Evolutionary conservation across 37 sponge, comb jelly and placozoan genomes (phyloP).

Genomic region (Oopsacas minuta): DNA sequence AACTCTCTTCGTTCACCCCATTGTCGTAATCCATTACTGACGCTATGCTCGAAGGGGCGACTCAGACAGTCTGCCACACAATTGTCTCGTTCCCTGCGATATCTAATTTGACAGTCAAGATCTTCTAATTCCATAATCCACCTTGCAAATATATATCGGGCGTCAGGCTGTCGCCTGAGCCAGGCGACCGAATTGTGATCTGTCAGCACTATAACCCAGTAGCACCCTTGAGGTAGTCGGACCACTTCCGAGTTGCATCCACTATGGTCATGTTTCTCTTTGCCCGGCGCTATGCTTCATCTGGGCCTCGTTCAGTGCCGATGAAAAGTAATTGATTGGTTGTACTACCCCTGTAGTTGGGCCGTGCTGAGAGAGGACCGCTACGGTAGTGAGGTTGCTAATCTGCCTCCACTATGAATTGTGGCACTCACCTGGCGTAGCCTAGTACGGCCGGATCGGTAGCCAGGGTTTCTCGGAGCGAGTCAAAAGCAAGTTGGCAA

Average conservation of each 20-base stretch:
- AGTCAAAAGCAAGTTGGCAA: conserved; percentile 10
- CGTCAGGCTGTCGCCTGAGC: not conserved
- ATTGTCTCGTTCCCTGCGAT: not conserved
- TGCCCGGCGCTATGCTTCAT: not conserved
- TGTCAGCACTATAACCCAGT: not conserved
- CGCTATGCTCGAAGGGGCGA: too few species aligned
- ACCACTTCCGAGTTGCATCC: not conserved
- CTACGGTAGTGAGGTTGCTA: not conserved
- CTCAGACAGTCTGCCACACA: not conserved
- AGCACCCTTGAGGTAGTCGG: not conserved
- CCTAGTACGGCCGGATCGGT: not conserved
- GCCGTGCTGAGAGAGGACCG: not conserved
- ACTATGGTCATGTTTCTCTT: not conserved
- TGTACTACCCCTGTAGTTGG: not conserved
- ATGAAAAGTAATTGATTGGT: not conserved
- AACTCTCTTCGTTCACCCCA: not conserved
- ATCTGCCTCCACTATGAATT: not conserved
- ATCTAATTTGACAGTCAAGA: not conserved
- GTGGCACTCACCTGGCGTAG: not conserved
- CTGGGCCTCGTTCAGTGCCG: not conserved
- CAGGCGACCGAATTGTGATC: not conserved
- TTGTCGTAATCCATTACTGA: not conserved
- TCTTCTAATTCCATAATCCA: not conserved
- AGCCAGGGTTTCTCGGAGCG: conserved; percentile 18
- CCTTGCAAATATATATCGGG: not conserved